A percentile compares a stretch with the other conserved stretches of the same genome.
These are phyloP conservation scores for Cyprinodon brontotheroides DNA, from an alignment of 2,113 vertebrate genomes.

Conservation along the genomic window DNA sequence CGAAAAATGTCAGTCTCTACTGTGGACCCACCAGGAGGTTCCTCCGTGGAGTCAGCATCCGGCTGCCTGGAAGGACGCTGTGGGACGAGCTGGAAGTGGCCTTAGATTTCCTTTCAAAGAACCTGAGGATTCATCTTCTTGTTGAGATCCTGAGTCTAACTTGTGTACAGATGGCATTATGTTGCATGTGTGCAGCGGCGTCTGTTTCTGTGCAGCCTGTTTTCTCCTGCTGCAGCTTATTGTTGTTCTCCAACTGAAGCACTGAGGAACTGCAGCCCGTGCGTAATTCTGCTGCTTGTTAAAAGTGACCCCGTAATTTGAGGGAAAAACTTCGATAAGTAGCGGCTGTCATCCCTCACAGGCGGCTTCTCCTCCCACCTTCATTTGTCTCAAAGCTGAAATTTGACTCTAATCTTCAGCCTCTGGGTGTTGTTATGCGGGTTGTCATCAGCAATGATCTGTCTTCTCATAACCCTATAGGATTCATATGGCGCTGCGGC, in stretches of 20 bases:
- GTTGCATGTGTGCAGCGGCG: constrained; percentile 64
- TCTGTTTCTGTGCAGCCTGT: constrained; percentile 35
- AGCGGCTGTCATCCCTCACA: constrained; percentile 31
- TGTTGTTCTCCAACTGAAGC: not conserved
- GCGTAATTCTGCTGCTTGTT: constrained; percentile 37
- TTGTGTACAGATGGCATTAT: constrained; percentile 75
- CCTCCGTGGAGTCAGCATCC: too few relatives aligned
- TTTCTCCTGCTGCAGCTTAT: constrained; percentile 46
- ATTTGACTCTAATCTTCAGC: constrained; percentile 49
- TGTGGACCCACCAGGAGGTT: too few relatives aligned
- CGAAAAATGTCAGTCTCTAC: too few relatives aligned
- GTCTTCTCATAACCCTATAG: constrained; percentile 46
- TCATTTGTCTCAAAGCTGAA: constrained; percentile 48
- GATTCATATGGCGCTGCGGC: constrained; percentile 22
- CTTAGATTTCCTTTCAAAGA: too few relatives aligned
- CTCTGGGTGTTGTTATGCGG: constrained; percentile 54
- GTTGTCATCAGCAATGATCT: constrained; percentile 54
- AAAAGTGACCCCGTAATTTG: constrained; percentile 49
- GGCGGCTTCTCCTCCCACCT: constrained; percentile 11
- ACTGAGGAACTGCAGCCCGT: constrained; percentile 16
- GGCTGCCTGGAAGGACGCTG: too few relatives aligned
- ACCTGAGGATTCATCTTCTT: too few relatives aligned
- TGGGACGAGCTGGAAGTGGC: too few relatives aligned
- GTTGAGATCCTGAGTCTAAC: constrained; percentile 21
- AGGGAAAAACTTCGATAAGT: constrained; percentile 38